A percentile compares a stretch with the other conserved stretches of the same genome.
These are phyloP conservation scores for Trichopoda pennipes DNA, from an alignment of 2,888 invertebrate genomes.

Conservation along the genomic window DNA sequence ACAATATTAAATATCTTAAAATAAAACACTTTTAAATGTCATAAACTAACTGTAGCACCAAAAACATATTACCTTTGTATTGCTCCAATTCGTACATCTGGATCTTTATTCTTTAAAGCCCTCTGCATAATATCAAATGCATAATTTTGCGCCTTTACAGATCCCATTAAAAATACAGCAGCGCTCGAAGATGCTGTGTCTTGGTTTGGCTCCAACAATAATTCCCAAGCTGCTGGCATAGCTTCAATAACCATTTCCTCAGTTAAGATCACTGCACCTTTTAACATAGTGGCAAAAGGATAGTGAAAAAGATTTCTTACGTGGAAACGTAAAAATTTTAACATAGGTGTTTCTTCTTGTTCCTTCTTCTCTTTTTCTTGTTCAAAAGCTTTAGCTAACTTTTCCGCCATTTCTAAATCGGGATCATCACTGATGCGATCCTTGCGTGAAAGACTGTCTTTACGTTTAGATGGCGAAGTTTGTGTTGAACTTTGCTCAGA, in stretches of 20 bases:
- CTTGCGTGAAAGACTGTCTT: constrained; percentile 88
- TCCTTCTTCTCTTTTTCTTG: constrained; percentile 81
- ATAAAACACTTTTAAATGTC: neutral
- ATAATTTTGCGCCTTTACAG: constrained; percentile 94
- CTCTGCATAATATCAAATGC: constrained; percentile 94
- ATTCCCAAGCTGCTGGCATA: constrained; percentile 96
- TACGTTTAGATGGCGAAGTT: constrained; percentile 88
- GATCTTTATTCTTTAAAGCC: constrained; percentile 92
- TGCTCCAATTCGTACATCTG: constrained; percentile 90
- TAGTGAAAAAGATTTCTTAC: constrained; percentile 94
- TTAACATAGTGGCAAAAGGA: constrained; percentile 91
- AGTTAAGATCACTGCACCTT: constrained; percentile 93
- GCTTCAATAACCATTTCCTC: constrained; percentile 94
- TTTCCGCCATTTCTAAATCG: constrained; percentile 79
- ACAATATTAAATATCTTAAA: constrained; percentile 92
- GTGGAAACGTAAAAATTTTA: constrained; percentile 90
- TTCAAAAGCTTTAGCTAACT: constrained; percentile 77
- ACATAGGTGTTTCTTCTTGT: constrained; percentile 86
- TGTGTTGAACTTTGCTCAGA: constrained; percentile 91
- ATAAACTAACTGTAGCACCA: neutral
- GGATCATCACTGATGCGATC: constrained; percentile 82
- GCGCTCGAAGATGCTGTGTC: constrained; percentile 92
- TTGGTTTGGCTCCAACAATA: constrained; percentile 94
- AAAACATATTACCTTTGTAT: constrained; percentile 84
- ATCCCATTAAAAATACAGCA: constrained; percentile 94